Conservation (phyloP, 92 coral and sea anemone species). For the Pocillopora meandrina region DNA sequence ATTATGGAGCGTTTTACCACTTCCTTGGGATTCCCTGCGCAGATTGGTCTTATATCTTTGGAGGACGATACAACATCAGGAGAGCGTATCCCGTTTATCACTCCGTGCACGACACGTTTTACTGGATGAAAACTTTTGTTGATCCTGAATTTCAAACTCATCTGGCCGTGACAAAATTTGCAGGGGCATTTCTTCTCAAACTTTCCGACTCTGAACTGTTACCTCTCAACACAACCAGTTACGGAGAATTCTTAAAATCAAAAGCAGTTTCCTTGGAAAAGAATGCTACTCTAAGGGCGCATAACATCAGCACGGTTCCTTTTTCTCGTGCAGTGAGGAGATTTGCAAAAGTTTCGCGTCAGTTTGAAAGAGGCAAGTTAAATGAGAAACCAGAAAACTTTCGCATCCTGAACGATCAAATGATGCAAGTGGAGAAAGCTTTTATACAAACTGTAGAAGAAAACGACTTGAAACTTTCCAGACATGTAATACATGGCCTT, state of each 20-base stretch:
- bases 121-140: slow-evolving; percentile 74
- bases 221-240: slow-evolving; percentile 61
- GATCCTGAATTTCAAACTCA: slow-evolving; percentile 77
- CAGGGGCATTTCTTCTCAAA: slow-evolving; percentile 57
- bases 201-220: slow-evolving; percentile 62
- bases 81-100: slow-evolving; percentile 76
- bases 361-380: slow-evolving; percentile 45
- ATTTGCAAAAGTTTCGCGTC: slow-evolving; percentile 37
- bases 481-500: slow-evolving; percentile 71
- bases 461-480: slow-evolving; percentile 39
- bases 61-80: slow-evolving; percentile 20
- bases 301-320: slow-evolving; percentile 52
- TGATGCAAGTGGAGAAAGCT: slow-evolving; percentile 75
- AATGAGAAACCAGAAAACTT: background rate
- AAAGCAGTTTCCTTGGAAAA: slow-evolving; percentile 37
- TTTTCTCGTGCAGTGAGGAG: slow-evolving; percentile 46
- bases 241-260: slow-evolving; percentile 37
- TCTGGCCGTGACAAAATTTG: slow-evolving; percentile 64
- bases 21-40: slow-evolving; percentile 78
- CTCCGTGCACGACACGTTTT: slow-evolving; percentile 85
- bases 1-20: slow-evolving; percentile 49
- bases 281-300: slow-evolving; percentile 39
- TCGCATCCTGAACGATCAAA: slow-evolving; percentile 84
- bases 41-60: slow-evolving; percentile 63
- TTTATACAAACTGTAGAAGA: slow-evolving; percentile 61